These are phyloP conservation scores for Battus philenor DNA, from an alignment of 1,140 invertebrate genomes.

Conservation along the genomic window DNA sequence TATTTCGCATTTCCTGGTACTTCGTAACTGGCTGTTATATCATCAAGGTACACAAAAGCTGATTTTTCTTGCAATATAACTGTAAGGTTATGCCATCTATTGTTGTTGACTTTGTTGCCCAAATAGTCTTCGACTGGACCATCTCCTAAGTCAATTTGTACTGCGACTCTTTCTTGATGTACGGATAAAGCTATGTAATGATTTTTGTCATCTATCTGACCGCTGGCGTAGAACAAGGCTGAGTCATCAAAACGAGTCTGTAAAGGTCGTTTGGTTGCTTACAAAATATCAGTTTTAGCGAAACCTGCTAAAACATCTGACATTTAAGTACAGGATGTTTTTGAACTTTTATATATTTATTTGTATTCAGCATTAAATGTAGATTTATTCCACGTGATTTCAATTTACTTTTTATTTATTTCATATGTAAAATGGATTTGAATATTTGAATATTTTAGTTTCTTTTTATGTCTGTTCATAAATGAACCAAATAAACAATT, in stretches of 20 bases:
- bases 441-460: too few species aligned
- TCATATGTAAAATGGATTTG: too few species aligned
- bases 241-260: slow-evolving; percentile 91
- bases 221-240: slow-evolving; percentile 90
- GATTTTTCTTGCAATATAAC: slow-evolving; percentile 85
- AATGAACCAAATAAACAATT: too few species aligned
- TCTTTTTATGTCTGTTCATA: too few species aligned
- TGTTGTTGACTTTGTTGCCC: slow-evolving; percentile 82
- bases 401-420: too few species aligned
- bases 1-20: slow-evolving; percentile 84
- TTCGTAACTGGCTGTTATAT: slow-evolving; percentile 80
- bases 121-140: slow-evolving; percentile 82
- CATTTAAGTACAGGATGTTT: too few species aligned
- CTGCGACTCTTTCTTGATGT: slow-evolving; percentile 84
- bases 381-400: too few species aligned
- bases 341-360: too few species aligned
- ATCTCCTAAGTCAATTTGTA: slow-evolving; percentile 90
- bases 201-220: slow-evolving; percentile 85
- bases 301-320: slow-evolving; percentile 19
- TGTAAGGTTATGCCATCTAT: slow-evolving; percentile 93
- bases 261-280: slow-evolving; percentile 34
- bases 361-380: too few species aligned
- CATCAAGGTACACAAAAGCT: slow-evolving; percentile 85
- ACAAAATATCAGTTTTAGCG: slow-evolving; percentile 10
- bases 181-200: slow-evolving; percentile 91